These are phyloP conservation scores for Nephrotoma guestfalica DNA, from an alignment of 2,888 invertebrate genomes.

Conservation along the genomic window DNA sequence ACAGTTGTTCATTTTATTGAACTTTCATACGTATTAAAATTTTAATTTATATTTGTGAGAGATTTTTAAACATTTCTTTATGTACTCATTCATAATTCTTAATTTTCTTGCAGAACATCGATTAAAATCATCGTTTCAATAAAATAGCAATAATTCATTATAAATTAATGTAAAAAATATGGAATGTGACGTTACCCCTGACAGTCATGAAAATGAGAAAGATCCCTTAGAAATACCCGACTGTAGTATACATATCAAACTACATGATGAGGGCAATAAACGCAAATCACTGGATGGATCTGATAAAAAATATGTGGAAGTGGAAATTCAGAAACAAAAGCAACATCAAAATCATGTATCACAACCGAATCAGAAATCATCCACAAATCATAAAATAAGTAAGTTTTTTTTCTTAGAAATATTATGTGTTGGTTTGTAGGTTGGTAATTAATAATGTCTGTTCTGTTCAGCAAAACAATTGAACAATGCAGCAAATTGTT, in stretches of 20 bases:
- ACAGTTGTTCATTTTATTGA: too few species aligned
- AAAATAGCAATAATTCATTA: background rate
- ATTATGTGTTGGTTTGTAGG: background rate
- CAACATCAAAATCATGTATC: background rate
- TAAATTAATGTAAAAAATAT: slow-evolving; percentile 11
- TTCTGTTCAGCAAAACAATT: background rate
- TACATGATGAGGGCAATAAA: background rate
- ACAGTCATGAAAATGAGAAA: slow-evolving; percentile 11
- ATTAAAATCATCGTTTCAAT: background rate
- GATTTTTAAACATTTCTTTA: too few species aligned
- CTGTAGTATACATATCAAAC: background rate
- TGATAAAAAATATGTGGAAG: background rate
- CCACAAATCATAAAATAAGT: background rate
- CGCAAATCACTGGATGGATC: background rate
- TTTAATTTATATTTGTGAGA: too few species aligned
- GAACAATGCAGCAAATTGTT: background rate
- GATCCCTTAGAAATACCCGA: slow-evolving; percentile 8
- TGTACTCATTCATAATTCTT: too few species aligned
- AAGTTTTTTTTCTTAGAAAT: background rate
- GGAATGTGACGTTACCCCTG: slow-evolving; percentile 20
- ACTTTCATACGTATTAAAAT: too few species aligned
- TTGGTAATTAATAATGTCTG: background rate
- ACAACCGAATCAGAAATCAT: background rate
- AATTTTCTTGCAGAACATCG: background rate
- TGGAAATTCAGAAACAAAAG: background rate